Percentiles rank a stretch among this genome's conserved stretches.
Conservation (phyloP, 2,113 vertebrate genomes). For the Pterocles gutturalis region DNA sequence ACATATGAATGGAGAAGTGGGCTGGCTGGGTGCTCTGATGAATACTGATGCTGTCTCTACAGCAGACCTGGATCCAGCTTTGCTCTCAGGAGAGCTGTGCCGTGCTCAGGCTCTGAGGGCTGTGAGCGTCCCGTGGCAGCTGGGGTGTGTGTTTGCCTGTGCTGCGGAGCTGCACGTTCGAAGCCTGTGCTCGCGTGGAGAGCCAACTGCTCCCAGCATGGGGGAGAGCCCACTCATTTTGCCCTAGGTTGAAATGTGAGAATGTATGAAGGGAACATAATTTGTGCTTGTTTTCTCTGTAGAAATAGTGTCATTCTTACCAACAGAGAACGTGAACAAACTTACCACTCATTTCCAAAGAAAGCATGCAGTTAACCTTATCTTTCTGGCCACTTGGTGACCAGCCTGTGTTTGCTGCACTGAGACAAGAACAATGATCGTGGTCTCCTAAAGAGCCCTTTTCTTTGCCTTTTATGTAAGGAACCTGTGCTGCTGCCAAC, state of each 20-base stretch:
- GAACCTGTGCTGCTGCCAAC: constrained; percentile 46
- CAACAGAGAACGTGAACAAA: neutral
- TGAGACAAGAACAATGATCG: neutral
- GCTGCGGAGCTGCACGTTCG: neutral
- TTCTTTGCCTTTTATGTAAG: constrained; percentile 67
- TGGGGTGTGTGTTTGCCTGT: neutral
- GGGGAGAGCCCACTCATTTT: neutral
- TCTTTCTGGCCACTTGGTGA: neutral
- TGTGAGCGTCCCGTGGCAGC: neutral
- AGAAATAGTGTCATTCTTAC: neutral
- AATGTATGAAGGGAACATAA: too few relatives aligned
- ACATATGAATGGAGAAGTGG: neutral
- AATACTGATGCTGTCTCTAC: neutral
- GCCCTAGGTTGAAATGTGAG: neutral
- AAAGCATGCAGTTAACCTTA: neutral
- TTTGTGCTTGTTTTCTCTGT: neutral
- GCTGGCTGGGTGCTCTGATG: neutral
- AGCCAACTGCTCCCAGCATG: neutral
- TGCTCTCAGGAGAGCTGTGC: neutral
- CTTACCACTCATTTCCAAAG: neutral
- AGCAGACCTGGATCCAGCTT: neutral
- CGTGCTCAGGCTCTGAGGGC: neutral
- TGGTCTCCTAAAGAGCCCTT: constrained; percentile 29
- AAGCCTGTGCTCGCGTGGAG: rapidly evolving
- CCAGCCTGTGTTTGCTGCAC: neutral